Conservation (phyloP, 2,797 vertebrate species). For the Crax fasciolata region DNA sequence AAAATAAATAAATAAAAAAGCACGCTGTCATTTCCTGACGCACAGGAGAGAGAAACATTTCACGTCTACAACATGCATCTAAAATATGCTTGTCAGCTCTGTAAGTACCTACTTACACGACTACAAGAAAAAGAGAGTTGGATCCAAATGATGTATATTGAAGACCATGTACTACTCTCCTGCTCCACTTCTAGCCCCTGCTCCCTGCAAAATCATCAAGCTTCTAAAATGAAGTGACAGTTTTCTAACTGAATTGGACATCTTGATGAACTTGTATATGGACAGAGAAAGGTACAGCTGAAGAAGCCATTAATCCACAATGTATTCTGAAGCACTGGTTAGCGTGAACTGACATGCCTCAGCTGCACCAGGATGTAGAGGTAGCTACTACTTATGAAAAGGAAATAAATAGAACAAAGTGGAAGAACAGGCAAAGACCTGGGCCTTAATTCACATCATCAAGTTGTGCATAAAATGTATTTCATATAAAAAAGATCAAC, state of each 20-base stretch:
- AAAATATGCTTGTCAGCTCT: neutral
- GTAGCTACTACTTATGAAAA: neutral
- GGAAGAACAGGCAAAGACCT: neutral
- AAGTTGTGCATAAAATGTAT: neutral
- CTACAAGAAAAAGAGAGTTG: neutral
- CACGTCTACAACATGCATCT: neutral
- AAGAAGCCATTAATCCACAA: neutral
- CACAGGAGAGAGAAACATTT: neutral
- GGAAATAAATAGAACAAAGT: neutral
- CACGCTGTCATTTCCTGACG: neutral
- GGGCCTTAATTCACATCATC: neutral
- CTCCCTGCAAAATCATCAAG: neutral
- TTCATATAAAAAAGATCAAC: neutral
- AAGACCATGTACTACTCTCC: neutral
- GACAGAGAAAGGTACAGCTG: neutral
- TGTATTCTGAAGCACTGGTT: neutral
- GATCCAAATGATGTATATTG: neutral
- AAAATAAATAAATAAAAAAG: neutral
- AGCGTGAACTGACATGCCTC: neutral
- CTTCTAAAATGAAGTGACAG: neutral
- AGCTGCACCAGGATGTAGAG: neutral
- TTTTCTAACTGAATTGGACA: neutral
- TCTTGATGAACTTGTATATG: neutral
- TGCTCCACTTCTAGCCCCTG: neutral
- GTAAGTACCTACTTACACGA: neutral